Evolutionary conservation across 1,140 invertebrate species (phyloP).

Genomic region (Eueides isabella): DNA sequence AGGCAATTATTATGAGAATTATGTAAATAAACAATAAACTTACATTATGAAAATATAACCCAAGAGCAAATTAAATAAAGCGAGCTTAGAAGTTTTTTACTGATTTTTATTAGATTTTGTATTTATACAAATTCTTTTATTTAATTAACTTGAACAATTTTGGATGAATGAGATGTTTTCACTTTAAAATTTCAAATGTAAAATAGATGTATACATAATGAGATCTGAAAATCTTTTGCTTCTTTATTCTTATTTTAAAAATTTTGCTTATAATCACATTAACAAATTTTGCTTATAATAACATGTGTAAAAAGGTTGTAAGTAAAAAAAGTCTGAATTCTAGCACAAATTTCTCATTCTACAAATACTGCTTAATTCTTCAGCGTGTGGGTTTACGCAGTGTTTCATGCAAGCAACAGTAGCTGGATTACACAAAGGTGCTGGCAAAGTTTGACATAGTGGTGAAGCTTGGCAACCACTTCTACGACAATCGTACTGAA

Average conservation of each 20-base stretch:
- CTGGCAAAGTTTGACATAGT: conserved; percentile 85
- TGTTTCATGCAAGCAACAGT: conserved; percentile 63
- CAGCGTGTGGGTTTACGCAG: conserved; percentile 61
- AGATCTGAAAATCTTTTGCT: conserved; percentile 51
- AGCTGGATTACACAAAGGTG: conserved; percentile 85
- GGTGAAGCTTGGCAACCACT: conserved; percentile 85
- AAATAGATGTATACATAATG: conserved; percentile 50
- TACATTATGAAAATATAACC: conserved; percentile 3
- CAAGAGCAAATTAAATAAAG: conserved; percentile 29
- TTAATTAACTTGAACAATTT: conserved; percentile 8
- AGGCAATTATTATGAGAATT: background rate
- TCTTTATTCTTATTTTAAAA: conserved; percentile 31
- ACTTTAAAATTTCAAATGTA: conserved; percentile 51
- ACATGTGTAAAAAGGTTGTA: background rate
- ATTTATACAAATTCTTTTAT: background rate
- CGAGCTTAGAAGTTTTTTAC: conserved; percentile 49
- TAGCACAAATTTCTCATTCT: conserved; percentile 45
- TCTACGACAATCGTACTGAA: conserved; percentile 88
- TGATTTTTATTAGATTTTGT: conserved; percentile 44
- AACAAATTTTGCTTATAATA: background rate
- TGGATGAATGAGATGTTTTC: conserved; percentile 26
- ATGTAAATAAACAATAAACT: background rate
- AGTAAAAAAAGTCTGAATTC: background rate
- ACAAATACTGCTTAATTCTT: conserved; percentile 58
- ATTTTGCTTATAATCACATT: background rate